Conservation (phyloP, 2,888 invertebrate genomes). For the Troides helena region DNA sequence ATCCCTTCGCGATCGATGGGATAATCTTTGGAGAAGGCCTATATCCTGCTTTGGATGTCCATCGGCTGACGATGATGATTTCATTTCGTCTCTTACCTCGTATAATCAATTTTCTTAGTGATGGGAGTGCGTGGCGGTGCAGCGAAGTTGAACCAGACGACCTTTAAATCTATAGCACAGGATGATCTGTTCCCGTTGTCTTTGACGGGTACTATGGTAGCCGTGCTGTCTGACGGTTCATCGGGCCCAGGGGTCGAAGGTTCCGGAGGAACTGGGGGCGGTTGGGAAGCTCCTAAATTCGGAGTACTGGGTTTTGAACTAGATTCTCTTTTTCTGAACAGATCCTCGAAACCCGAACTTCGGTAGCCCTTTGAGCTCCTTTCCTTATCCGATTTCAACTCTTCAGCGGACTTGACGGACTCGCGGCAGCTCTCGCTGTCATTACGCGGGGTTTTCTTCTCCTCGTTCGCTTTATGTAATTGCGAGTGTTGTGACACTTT, state of each 20-base stretch:
- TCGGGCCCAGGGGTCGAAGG: constrained; percentile 60
- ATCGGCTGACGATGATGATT: no score
- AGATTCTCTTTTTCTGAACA: constrained; percentile 73
- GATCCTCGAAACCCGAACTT: constrained; percentile 70
- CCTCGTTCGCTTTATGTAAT: constrained; percentile 86
- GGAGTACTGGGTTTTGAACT: constrained; percentile 81
- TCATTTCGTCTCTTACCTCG: constrained; percentile 79
- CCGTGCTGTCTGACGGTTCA: constrained; percentile 60
- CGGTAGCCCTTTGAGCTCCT: constrained; percentile 53
- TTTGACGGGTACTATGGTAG: constrained; percentile 74
- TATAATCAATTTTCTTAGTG: constrained; percentile 95
- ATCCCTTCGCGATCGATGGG: no score
- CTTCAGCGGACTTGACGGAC: constrained; percentile 74
- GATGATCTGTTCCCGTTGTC: constrained; percentile 90
- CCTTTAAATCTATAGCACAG: constrained; percentile 92
- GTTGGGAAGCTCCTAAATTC: constrained; percentile 70
- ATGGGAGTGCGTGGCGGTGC: constrained; percentile 97
- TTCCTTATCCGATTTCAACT: constrained; percentile 64
- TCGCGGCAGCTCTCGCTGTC: constrained; percentile 71
- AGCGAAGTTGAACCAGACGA: constrained; percentile 98
- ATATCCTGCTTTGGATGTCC: no score
- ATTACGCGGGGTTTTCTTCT: constrained; percentile 62
- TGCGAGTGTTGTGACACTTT: constrained; percentile 87
- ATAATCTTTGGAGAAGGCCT: no score
- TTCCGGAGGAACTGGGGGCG: constrained; percentile 55